Evolutionary conservation across 2,113 vertebrate species (phyloP).

Genomic region (Takifugu flavidus): DNA sequence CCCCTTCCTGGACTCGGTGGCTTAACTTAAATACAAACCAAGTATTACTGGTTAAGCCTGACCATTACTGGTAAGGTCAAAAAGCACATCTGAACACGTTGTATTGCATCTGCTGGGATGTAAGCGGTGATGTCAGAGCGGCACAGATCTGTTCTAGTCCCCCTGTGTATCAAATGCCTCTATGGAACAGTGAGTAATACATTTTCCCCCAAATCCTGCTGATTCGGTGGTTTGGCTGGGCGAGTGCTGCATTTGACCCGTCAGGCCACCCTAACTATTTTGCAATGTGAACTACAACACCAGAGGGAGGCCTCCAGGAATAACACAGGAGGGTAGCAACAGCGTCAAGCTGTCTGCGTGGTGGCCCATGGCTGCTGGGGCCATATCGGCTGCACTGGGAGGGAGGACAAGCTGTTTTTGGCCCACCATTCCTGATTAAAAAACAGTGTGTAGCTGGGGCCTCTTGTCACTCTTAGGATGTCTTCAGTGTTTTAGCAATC

Average conservation of each 20-base stretch:
- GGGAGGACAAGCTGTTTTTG: background rate
- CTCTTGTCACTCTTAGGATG: background rate
- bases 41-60: too few relatives aligned
- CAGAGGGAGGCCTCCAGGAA: background rate
- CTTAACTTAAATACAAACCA: too few relatives aligned
- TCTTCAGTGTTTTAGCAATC: background rate
- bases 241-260: background rate
- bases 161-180: background rate
- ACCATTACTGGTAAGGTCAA: too few relatives aligned
- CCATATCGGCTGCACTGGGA: background rate
- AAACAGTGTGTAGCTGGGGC: background rate
- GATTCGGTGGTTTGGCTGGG: background rate
- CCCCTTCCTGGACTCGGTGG: too few relatives aligned
- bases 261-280: background rate
- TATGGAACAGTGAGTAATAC: background rate
- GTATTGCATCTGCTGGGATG: background rate
- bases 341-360: background rate
- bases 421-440: background rate
- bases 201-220: background rate
- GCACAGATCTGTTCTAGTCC: background rate
- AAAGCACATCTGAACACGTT: background rate
- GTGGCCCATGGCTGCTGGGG: background rate
- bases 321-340: background rate
- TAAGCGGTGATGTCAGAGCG: background rate
- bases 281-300: background rate